Conservation (phyloP, 2,797 vertebrate species). For the Helicolenus hilgendorfi region DNA sequence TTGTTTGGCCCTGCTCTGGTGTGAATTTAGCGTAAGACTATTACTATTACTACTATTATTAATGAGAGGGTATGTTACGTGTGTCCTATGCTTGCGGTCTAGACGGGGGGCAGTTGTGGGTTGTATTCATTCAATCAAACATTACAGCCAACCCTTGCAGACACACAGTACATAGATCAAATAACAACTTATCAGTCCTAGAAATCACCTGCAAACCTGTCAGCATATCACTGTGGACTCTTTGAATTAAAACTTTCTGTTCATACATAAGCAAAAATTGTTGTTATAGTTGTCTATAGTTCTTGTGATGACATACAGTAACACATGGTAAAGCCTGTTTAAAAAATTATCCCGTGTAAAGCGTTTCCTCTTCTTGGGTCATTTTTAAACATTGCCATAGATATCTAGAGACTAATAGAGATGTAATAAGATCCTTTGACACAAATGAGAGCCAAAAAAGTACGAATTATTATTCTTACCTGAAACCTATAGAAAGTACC, state of each 20-base stretch:
- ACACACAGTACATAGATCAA: neutral
- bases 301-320: neutral
- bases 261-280: neutral
- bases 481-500: constrained; percentile 99
- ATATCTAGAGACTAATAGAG: neutral
- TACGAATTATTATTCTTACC: constrained; percentile 73
- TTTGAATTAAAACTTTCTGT: neutral
- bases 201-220: neutral
- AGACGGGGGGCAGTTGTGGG: neutral
- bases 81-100: too few species aligned
- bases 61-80: neutral
- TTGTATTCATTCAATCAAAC: neutral
- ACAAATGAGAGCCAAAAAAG: neutral
- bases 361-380: neutral
- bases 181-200: neutral
- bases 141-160: too few species aligned
- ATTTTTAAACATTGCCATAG: neutral
- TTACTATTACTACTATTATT: too few species aligned
- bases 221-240: neutral
- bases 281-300: neutral
- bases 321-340: neutral
- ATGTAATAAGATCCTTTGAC: neutral
- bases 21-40: too few species aligned
- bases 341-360: neutral
- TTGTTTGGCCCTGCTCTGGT: too few species aligned